These are phyloP conservation scores for Amia ocellicauda DNA, from an alignment of 2,113 vertebrate species.

Conservation along the genomic window DNA sequence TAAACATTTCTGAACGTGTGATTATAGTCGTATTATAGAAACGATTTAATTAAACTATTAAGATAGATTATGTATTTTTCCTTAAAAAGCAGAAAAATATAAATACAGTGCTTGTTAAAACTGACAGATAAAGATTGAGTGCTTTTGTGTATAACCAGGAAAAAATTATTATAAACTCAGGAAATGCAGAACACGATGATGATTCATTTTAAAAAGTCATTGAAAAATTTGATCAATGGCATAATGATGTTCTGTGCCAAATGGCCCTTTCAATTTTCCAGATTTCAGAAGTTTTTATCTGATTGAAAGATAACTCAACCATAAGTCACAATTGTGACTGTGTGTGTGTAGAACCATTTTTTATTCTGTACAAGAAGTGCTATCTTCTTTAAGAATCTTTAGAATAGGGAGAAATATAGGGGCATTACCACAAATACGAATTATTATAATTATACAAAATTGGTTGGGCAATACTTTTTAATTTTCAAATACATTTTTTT, in stretches of 20 bases:
- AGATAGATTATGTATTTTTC: no score
- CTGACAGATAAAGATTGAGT: conserved; percentile 47
- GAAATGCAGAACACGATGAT: conserved; percentile 23
- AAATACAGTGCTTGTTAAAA: conserved; percentile 48
- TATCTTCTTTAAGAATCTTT: no score
- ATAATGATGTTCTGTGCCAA: not conserved
- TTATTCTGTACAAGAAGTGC: no score
- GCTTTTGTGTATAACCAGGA: conserved; percentile 9
- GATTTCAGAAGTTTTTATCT: not conserved
- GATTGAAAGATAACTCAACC: no score
- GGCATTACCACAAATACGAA: conserved; percentile 20
- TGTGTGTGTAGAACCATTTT: no score
- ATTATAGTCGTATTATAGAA: no score
- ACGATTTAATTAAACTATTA: no score
- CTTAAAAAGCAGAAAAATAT: no score
- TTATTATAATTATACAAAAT: no score
- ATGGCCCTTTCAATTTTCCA: not conserved
- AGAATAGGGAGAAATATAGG: conserved; percentile 7
- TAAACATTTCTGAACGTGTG: no score
- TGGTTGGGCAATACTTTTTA: conserved; percentile 17
- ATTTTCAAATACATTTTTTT: conserved; percentile 41
- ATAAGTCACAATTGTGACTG: no score
- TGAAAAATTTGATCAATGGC: not conserved
- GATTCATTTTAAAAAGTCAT: conserved; percentile 36
- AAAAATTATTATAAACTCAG: not conserved